phyloP scores from a whole-genome alignment of 2,113 vertebrate genomes.

The Chloebia gouldiae region DNA sequence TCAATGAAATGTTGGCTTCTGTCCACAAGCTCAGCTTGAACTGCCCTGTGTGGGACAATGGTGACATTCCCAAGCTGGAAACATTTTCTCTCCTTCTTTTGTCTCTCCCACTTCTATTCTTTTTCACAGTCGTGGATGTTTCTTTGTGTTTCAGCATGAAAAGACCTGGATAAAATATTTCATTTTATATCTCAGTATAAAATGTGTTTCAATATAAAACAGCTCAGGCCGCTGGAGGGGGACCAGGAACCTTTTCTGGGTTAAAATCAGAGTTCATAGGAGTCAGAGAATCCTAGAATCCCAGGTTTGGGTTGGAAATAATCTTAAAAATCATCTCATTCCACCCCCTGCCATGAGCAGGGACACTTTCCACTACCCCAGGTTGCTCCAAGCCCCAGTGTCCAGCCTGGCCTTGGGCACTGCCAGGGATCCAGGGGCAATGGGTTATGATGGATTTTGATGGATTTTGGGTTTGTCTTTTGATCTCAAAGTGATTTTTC shows the following conservation, averaged over 20 bases:
- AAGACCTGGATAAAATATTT: neutral
- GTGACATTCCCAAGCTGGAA: neutral
- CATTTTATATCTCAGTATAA: neutral
- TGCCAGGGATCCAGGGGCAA: neutral
- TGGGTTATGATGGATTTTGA: neutral
- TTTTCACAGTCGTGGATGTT: neutral
- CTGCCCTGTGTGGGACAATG: neutral
- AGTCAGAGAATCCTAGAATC: neutral
- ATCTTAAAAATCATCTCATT: neutral
- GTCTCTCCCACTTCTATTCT: neutral
- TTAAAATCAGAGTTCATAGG: neutral
- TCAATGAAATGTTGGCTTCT: neutral
- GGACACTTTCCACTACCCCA: neutral
- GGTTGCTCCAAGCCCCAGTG: accelerated
- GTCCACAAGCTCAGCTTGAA: neutral
- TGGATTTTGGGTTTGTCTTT: neutral
- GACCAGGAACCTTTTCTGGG: neutral
- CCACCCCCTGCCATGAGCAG: neutral
- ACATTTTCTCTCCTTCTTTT: neutral
- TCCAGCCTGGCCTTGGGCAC: neutral
- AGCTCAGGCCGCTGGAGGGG: neutral
- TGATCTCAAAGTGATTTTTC: neutral
- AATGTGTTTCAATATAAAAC: neutral
- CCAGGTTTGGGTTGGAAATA: neutral
- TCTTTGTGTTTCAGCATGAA: neutral